phyloP scores from a whole-genome alignment of 2,888 invertebrate species.

The Spisula subtruncata region DNA sequence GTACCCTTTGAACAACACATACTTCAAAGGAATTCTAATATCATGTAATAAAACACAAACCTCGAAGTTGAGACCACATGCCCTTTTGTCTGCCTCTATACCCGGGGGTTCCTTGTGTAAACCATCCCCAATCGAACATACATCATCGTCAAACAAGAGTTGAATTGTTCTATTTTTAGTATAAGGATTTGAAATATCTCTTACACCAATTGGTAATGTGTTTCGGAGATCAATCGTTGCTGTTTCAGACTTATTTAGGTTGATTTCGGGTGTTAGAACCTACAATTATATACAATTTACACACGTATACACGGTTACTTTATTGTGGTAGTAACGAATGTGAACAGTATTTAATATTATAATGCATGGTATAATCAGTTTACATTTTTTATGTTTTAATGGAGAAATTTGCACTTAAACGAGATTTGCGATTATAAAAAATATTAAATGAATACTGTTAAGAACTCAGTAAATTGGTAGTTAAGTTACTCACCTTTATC shows the following conservation, averaged over 20 bases:
- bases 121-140: background rate
- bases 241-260: background rate
- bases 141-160: background rate
- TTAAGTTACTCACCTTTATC: background rate
- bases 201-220: background rate
- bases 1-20: too few relatives aligned
- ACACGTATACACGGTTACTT: too few relatives aligned
- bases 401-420: too few relatives aligned
- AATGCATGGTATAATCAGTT: too few relatives aligned
- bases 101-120: background rate
- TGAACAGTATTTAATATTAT: too few relatives aligned
- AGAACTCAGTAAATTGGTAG: background rate
- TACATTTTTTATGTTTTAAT: too few relatives aligned
- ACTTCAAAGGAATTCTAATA: too few relatives aligned
- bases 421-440: too few relatives aligned
- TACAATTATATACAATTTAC: background rate
- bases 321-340: too few relatives aligned
- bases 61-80: background rate
- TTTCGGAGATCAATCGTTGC: background rate
- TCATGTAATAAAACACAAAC: background rate
- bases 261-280: background rate
- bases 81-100: background rate
- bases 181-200: background rate
- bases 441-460: too few relatives aligned
- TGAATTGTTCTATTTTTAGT: background rate